A percentile compares a stretch with the other conserved stretches of the same genome.
These are phyloP conservation scores for Erebia epiphron DNA, from an alignment of 2,888 invertebrate species.

Conservation along the genomic window DNA sequence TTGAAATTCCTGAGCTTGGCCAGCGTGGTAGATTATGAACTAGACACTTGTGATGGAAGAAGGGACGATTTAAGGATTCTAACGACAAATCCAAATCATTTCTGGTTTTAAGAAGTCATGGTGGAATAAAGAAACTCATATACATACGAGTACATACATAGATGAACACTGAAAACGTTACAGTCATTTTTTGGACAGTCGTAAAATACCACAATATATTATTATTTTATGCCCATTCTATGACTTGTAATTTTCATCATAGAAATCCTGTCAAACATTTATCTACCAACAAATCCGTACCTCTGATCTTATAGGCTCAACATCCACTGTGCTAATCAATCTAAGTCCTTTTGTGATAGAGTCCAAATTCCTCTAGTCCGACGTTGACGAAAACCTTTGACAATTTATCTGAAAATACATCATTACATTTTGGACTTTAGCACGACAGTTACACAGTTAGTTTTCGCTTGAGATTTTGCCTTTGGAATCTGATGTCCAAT, in stretches of 20 bases:
- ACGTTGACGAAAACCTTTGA: constrained; percentile 28
- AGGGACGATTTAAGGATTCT: too few relatives aligned
- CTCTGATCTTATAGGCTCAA: constrained; percentile 26
- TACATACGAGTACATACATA: too few relatives aligned
- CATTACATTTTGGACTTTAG: constrained; percentile 17
- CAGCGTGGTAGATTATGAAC: too few relatives aligned
- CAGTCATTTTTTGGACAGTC: too few relatives aligned
- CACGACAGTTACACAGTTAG: constrained; percentile 23
- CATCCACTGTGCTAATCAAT: constrained; percentile 25
- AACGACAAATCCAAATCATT: too few relatives aligned
- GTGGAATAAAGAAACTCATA: too few relatives aligned
- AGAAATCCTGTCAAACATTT: constrained; percentile 32
- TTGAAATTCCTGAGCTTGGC: too few relatives aligned
- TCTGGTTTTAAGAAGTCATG: too few relatives aligned
- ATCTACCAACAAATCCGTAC: constrained; percentile 28
- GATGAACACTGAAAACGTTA: too few relatives aligned
- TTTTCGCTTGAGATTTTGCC: constrained; percentile 39
- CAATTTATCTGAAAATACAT: constrained; percentile 11
- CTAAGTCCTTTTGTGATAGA: constrained; percentile 27
- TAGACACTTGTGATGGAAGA: too few relatives aligned
- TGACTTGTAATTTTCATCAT: constrained; percentile 25
- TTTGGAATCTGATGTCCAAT: constrained; percentile 46
- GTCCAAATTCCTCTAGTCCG: constrained; percentile 22
- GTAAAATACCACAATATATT: too few relatives aligned
- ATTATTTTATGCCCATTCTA: background rate